These are phyloP conservation scores for Meloidogyne floridensis DNA, from an alignment of 1,140 invertebrate species.

Conservation along the genomic window DNA sequence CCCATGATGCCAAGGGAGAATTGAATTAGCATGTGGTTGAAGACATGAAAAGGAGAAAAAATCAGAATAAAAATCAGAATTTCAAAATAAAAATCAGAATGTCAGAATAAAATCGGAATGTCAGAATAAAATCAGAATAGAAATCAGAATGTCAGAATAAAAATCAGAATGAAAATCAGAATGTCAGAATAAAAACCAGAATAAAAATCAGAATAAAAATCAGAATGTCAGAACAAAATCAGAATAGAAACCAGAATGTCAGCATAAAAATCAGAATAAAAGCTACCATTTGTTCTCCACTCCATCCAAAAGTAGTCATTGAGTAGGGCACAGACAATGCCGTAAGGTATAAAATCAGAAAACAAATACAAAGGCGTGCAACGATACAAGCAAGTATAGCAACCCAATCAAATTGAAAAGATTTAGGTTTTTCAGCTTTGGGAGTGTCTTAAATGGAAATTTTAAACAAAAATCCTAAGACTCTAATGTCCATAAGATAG, in stretches of 20 bases:
- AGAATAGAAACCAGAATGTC: too few species aligned
- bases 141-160: too few species aligned
- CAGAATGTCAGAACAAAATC: too few species aligned
- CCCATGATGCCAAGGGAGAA: not conserved
- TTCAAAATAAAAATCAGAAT: not conserved
- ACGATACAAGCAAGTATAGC: not conserved
- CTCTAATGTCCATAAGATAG: too few species aligned
- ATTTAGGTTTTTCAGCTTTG: not conserved
- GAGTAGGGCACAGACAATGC: not conserved
- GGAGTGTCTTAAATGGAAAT: not conserved
- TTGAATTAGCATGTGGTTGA: not conserved
- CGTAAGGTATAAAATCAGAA: not conserved
- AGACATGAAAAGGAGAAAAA: not conserved
- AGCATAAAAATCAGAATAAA: not conserved
- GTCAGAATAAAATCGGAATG: too few species aligned
- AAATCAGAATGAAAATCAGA: too few species aligned
- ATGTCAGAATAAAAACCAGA: too few species aligned
- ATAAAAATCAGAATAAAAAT: too few species aligned
- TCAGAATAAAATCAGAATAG: too few species aligned
- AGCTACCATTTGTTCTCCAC: constrained; percentile 21
- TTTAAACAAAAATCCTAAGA: too few species aligned
- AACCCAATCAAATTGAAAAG: not conserved
- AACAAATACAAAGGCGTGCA: not conserved
- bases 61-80: too few species aligned
- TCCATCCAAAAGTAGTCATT: constrained; percentile 24